Base-by-base conservation (phyloP, 2,888 invertebrate species). In the Drosophila mercatorum region DNA sequence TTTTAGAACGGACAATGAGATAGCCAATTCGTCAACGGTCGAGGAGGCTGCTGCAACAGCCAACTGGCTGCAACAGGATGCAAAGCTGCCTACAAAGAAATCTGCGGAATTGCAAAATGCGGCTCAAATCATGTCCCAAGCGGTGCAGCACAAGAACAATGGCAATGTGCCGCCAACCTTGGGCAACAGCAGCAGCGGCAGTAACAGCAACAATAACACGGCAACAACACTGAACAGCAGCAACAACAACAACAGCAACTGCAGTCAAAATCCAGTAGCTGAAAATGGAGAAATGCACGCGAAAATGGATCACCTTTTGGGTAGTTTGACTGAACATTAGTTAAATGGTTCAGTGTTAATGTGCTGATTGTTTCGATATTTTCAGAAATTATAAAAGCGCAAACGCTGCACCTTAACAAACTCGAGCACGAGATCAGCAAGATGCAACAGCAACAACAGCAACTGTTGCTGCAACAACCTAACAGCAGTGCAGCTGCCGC, bases 361-460 rank as follows among this genome's bases (percentile, higher is more conserved):
- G 22, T 36, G 6, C 14, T 44, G 2, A 14, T 14, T 14, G 5
- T 12, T 11, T 10, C 0, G 6, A 11, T 26, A n/a, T n/a, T 47
- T 17, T 26, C 75, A 94, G 95, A 94, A 65, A 79, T 94, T 73
- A 90, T 94, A 49, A 90, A 93, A 64, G 89, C 91, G 40, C 94
- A 94, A 83, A 92, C 93, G 5, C 89, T 92, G 59, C 94, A 94
- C 91, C 88, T 95, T 51, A 92, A 93, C 26, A 82, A 92, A 31
- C 80, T 94, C 52, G 93, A 94, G 64, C 88, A 89, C 55, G 93
- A 93, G 55, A 88, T 93, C 58, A 59, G 68, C 49, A 91, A 92
- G 64, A 69, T 91, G 81, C 84, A 82, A 49, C 73, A 82, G 47
- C 73, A 80, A 26, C 73, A 69, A 12, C 74, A 69, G 36, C 47